phyloP scores from a whole-genome alignment of 1,140 invertebrate genomes.

The Penaeus chinensis region DNA sequence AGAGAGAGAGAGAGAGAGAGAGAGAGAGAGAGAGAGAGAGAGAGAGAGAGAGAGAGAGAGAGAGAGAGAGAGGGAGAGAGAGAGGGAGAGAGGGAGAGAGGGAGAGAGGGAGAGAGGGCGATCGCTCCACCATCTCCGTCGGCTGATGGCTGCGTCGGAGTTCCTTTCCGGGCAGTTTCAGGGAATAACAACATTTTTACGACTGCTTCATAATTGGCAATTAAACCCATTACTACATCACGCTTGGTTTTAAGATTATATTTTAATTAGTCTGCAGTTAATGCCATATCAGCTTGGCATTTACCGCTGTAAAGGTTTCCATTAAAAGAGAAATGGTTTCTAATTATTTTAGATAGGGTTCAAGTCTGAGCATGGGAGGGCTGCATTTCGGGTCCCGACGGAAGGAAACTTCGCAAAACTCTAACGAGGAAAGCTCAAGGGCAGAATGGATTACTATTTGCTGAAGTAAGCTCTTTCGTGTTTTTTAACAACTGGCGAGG shows the following conservation, averaged over 20 bases:
- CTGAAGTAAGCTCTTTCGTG: too few species aligned
- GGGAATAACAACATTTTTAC: conserved; percentile 12
- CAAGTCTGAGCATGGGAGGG: too few species aligned
- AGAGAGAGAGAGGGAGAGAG: neutral
- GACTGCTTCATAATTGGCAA: conserved; percentile 35
- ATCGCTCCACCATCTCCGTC: neutral
- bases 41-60: neutral
- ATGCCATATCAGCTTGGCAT: conserved; percentile 40
- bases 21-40: conserved; percentile 9
- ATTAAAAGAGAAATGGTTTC: too few species aligned
- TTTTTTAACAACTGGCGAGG: too few species aligned
- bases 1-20: conserved; percentile 19
- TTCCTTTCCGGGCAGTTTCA: too few species aligned
- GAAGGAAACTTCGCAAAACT: too few species aligned
- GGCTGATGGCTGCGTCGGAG: too few species aligned
- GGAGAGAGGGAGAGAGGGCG: neutral
- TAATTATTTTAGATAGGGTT: too few species aligned
- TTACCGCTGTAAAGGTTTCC: neutral
- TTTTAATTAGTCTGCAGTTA: conserved; percentile 42
- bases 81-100: neutral
- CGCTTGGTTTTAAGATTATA: conserved; percentile 38
- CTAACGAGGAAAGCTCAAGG: too few species aligned
- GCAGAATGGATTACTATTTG: too few species aligned
- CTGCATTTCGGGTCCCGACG: too few species aligned
- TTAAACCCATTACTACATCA: conserved; percentile 39